Evolutionary conservation across 2,797 vertebrate species (phyloP), one percentile per base, ranked within the genome.

Genomic region (Acestrorhynchus altus): DNA sequence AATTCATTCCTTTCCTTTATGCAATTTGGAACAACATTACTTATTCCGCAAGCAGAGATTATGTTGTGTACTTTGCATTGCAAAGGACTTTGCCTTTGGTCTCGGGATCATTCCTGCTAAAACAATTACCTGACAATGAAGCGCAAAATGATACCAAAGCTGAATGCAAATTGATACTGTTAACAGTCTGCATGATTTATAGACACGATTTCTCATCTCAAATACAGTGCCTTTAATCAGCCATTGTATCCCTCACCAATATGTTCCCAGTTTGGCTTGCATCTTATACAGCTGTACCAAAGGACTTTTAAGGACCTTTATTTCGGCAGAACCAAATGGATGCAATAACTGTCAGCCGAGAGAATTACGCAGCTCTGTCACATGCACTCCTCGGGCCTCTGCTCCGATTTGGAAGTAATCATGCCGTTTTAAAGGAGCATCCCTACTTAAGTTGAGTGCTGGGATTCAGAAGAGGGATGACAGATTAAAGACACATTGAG

Each of bases 391-490:
- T 64, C 26, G 39, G 54, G 31, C 35, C 44, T 42, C 42, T 11
- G 44, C 16, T 47, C 63, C 42, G 60, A 64, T 77, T 67, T 11
- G 66, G 80, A 77, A 71, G 70, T 42, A 60, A 77, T 72, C 75
- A 78, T 47, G 40, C 22, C n/a, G 56, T 70, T 71, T 77, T 67
- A 86, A 81, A 82, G 84, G 66, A 82, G 82, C 84, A 78, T 86
- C 69, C 71, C 78, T 76, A 4, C 68, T 39, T 83, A 59, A 52
- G 59, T 24, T 64, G 74, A 68, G 51, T 80, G 60, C 61, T 28
- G 76, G 61, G 72, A 68, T 82, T 79, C 71, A 84, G 86, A 87
- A 85, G 78, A 35, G 81, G 80, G 83, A 65, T 76, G 85, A 87
- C 87, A 85, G 84, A 82, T 83, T 76, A 84, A 85, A 85, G 80